These are phyloP conservation scores for Sinocyclocheilus maitianheensis DNA, from an alignment of 2,113 vertebrate genomes.

Conservation along the genomic window DNA sequence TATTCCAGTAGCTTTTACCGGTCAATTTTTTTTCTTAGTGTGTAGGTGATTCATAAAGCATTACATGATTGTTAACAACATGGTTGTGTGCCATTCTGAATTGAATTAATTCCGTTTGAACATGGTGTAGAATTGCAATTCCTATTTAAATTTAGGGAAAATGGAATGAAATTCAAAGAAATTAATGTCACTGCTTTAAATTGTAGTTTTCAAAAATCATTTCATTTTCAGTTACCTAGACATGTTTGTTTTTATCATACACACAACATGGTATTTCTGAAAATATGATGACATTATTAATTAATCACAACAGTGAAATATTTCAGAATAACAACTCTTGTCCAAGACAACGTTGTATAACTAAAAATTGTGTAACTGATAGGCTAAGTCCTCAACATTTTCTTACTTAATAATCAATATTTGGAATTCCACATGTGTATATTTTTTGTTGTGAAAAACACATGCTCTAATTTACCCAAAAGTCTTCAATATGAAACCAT, in stretches of 20 bases:
- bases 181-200: too few species aligned
- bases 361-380: neutral
- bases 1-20: too few species aligned
- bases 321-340: neutral
- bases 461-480: neutral
- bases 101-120: neutral
- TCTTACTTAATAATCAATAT: neutral
- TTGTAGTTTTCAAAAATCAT: too few species aligned
- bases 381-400: neutral
- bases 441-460: neutral
- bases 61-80: neutral
- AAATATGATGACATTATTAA: neutral
- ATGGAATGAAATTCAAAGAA: too few species aligned
- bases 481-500: neutral
- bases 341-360: neutral
- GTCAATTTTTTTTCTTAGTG: too few species aligned
- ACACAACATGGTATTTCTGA: neutral
- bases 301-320: neutral
- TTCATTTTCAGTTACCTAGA: neutral
- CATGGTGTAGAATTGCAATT: neutral
- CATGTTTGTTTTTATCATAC: neutral
- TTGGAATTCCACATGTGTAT: neutral
- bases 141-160: neutral
- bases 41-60: too few species aligned
- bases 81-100: neutral